Base-by-base conservation (phyloP, 2,888 invertebrate species). In the Psylliodes chrysocephalus region DNA sequence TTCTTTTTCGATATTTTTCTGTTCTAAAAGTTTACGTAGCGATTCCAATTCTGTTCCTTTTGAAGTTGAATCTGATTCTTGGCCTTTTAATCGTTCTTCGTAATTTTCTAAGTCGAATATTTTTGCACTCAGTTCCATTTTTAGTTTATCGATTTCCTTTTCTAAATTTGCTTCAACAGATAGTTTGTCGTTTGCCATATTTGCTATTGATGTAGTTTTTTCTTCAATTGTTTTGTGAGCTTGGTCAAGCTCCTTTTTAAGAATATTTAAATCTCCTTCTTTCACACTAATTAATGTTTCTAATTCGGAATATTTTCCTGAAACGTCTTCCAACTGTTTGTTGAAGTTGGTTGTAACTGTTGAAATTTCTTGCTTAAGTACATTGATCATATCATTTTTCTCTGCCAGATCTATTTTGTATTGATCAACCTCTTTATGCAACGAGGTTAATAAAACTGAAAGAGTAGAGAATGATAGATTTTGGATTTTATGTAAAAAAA, bases 81-180 rank as follows among this genome's bases (percentile, higher is more conserved):
- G 65, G 8, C 33, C 64, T 60, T 69, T 67, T 18, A 67, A 75
- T 83, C 85, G 74, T 67, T 85, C 86, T 75, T 82, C 81, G 60
- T 82, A 71, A 69, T 83, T 84, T 57, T 69, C 64, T n/a, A 86
- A 75, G 75, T 88, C 87, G 75, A 84, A 80, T 64, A 84, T 79
- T 83, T 85, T 87, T 64, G 84, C 83, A 78, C 86, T 88, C 15
- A 86, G 80, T 60, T 80, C 78, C 76, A 79, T 77, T 69, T 79
- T 79, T 1, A 81, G 60, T 71, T 77, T 75, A 8, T 80, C 76
- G 6, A 77, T 61, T 67, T 79, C 78, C 70, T 80, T 79, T 44
- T 73, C 71, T 25, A 76, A 66, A 42, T 61, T 64, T 28, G 70
- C 70, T 69, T 81, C 79, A 14, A 67, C 49, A 17, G 75, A 71